Base-by-base conservation (phyloP, 2,888 invertebrate genomes). In the Sinopyrophorus schimmeli region DNA sequence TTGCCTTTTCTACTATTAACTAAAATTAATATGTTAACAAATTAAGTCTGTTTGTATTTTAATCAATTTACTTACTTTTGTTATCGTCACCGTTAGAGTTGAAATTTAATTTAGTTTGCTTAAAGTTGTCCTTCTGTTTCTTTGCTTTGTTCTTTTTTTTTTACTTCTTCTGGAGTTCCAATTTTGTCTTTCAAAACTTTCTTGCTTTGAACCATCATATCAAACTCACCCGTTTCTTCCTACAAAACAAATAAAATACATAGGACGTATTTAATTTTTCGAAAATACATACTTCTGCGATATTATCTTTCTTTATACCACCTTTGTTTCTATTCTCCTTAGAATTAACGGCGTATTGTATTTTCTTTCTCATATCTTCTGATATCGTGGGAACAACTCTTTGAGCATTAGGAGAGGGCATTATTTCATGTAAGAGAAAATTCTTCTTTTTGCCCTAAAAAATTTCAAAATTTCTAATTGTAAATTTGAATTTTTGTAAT, bases 31-130 rank as follows among this genome's bases (percentile, higher is more conserved):
- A n/a, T n/a, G n/a, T n/a, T n/a, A n/a, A n/a, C n/a, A n/a, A n/a
- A n/a, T n/a, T n/a, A n/a, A n/a, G n/a, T n/a, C n/a, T n/a, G n/a
- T n/a, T n/a, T n/a, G n/a, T n/a, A n/a, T n/a, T n/a, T n/a, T n/a
- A n/a, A n/a, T n/a, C n/a, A n/a, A n/a, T n/a, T n/a, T n/a, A n/a
- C n/a, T n/a, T 77, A 66, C 59, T 76, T 24, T 51, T 51, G 5
- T 37, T 32, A 2, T 42, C 39, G 4, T 40, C 41, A 3, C 18
- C 20, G 15, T 39, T 47, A 7, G 17, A 1, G 64, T 82, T 81
- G 64, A 90, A 90, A 10, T 71, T 74, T 20, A 91, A 72, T 64
- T 87, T 91, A 0, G 84, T 77, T 72, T 91, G 91, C 64, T 89
- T 90, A 53, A 87, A 61, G 1, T 82, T 84, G 60, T 82, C 83